Conservation (phyloP, 2,888 invertebrate species). For the Melinopterus prodromus region DNA sequence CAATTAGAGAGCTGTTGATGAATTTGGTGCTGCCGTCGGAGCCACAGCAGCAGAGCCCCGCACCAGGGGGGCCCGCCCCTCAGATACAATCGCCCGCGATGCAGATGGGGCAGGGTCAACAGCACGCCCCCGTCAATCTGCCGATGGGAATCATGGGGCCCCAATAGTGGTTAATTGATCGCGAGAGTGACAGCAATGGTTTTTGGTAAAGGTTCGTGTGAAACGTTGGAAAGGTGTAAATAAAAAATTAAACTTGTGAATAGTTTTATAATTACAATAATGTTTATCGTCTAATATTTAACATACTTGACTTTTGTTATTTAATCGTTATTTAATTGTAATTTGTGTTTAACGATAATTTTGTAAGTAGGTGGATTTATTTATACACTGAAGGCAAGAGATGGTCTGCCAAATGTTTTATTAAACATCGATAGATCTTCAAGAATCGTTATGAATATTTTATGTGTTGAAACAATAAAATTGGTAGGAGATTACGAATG, state of each 20-base stretch:
- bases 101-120: constrained; percentile 65
- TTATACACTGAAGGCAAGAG: too few species aligned
- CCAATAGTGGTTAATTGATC: constrained; percentile 44
- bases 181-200: constrained; percentile 28
- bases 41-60: constrained; percentile 66
- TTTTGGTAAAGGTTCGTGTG: constrained; percentile 15
- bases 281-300: not conserved
- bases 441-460: too few species aligned
- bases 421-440: too few species aligned
- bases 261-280: constrained; percentile 21
- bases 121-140: constrained; percentile 58
- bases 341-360: constrained; percentile 8
- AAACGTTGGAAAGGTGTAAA: not conserved
- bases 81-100: constrained; percentile 66
- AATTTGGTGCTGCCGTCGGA: constrained; percentile 86
- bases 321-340: constrained; percentile 22
- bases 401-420: too few species aligned
- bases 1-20: constrained; percentile 85
- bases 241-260: not conserved
- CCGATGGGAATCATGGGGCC: constrained; percentile 60
- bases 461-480: not conserved
- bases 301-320: not conserved
- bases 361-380: too few species aligned
- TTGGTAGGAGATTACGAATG: too few species aligned
- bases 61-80: constrained; percentile 57